A percentile compares a stretch with the other conserved stretches of the same genome.
Evolutionary conservation across 2,113 vertebrate species (phyloP).

Genomic region (Alectura lathami): DNA sequence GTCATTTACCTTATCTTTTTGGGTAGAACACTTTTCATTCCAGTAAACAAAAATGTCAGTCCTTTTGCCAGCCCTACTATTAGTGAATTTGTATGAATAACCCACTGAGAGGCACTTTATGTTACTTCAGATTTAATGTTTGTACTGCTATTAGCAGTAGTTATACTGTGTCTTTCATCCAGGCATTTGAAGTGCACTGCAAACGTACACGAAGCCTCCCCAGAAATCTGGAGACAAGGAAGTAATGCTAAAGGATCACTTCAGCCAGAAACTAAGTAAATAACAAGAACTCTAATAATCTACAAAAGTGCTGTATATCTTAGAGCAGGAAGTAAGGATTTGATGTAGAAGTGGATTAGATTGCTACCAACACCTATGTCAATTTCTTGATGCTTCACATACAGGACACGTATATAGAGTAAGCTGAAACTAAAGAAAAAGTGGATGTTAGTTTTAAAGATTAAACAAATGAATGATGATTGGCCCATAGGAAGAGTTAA

Average conservation of each 20-base stretch:
- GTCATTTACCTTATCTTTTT: neutral
- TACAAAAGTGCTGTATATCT: neutral
- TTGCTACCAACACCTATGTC: neutral
- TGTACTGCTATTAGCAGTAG: neutral
- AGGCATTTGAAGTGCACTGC: neutral
- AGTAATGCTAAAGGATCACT: neutral
- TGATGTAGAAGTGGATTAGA: neutral
- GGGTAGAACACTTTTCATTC: neutral
- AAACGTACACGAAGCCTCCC: neutral
- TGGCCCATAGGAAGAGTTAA: conserved; percentile 9
- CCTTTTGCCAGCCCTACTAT: neutral
- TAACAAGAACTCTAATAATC: neutral
- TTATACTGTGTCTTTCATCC: neutral
- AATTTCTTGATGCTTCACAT: neutral
- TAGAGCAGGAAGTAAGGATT: neutral
- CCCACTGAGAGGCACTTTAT: neutral
- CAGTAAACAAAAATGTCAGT: neutral
- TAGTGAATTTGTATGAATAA: neutral
- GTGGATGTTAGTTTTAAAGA: neutral
- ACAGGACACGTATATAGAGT: neutral
- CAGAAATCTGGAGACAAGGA: neutral
- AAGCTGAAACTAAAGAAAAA: conserved; percentile 21
- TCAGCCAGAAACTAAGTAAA: neutral
- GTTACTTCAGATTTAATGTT: neutral
- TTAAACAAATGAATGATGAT: neutral